phyloP scores from a whole-genome alignment of 2,113 vertebrate species.

The Numenius arquata region DNA sequence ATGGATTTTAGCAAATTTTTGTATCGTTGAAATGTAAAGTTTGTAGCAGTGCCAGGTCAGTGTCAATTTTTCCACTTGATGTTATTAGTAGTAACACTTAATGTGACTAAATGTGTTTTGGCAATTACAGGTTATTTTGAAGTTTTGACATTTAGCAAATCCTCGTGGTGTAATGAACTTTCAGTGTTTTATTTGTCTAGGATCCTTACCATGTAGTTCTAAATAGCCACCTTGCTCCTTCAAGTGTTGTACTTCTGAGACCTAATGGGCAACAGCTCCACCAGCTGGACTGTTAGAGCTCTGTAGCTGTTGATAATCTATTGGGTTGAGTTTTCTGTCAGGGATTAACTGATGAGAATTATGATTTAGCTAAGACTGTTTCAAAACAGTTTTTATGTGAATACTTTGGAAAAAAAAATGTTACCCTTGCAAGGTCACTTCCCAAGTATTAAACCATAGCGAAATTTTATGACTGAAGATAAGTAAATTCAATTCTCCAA shows the following conservation, averaged over 20 bases:
- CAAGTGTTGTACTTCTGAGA: neutral
- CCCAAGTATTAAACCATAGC: neutral
- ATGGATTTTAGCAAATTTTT: neutral
- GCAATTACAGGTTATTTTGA: neutral
- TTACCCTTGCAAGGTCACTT: neutral
- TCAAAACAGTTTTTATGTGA: neutral
- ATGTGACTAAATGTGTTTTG: neutral
- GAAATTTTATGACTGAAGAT: neutral
- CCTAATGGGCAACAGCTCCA: neutral
- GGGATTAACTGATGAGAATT: neutral
- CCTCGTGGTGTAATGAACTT: neutral
- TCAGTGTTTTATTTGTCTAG: neutral
- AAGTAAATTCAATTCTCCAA: neutral
- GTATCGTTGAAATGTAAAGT: neutral
- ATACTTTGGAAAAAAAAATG: neutral
- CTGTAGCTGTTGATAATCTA: neutral
- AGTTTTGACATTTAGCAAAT: neutral
- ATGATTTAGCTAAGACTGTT: neutral
- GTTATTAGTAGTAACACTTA: neutral
- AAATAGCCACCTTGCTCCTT: neutral
- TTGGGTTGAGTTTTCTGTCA: neutral
- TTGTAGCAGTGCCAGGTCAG: neutral
- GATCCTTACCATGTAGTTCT: neutral
- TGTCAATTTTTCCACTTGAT: neutral
- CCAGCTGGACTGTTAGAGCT: neutral